Evolutionary conservation across 1,140 invertebrate species (phyloP).

Genomic region (Sycophaga agraensis): DNA sequence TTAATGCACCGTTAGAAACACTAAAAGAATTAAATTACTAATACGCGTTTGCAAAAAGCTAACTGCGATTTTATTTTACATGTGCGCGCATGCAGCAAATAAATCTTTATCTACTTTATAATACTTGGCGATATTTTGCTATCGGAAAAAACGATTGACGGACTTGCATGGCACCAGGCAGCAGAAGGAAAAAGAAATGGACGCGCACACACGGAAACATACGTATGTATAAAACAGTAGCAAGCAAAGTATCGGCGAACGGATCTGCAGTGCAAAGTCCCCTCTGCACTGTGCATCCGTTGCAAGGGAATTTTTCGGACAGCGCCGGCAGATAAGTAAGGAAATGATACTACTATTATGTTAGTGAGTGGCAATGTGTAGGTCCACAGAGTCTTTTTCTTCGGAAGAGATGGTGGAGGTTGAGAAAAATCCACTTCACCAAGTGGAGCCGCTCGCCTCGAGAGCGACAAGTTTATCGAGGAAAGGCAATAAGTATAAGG

Average conservation of each 20-base stretch:
- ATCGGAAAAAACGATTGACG: background rate
- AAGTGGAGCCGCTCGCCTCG: constrained; percentile 1
- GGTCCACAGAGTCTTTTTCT: constrained; percentile 11
- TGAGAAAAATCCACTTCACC: constrained; percentile 33
- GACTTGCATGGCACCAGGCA: background rate
- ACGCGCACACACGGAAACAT: background rate
- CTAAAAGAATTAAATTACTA: too few species aligned
- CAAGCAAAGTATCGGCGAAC: constrained; percentile 6
- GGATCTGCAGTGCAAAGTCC: background rate
- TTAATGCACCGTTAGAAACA: too few species aligned
- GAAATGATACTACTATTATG: constrained; percentile 7
- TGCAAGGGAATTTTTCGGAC: constrained; percentile 18
- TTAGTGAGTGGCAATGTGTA: background rate
- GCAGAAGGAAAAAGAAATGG: background rate
- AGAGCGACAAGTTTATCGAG: constrained; percentile 23
- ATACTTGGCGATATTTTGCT: background rate
- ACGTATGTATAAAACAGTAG: background rate
- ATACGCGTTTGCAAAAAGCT: too few species aligned
- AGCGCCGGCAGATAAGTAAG: constrained; percentile 16
- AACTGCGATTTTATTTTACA: too few species aligned
- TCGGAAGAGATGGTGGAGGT: background rate
- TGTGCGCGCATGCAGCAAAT: too few species aligned
- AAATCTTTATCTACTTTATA: constrained; percentile 25
- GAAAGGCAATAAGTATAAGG: constrained; percentile 17
- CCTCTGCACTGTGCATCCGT: background rate